Conservation (phyloP, 2,113 vertebrate species). For the Xerus inauris region DNA sequence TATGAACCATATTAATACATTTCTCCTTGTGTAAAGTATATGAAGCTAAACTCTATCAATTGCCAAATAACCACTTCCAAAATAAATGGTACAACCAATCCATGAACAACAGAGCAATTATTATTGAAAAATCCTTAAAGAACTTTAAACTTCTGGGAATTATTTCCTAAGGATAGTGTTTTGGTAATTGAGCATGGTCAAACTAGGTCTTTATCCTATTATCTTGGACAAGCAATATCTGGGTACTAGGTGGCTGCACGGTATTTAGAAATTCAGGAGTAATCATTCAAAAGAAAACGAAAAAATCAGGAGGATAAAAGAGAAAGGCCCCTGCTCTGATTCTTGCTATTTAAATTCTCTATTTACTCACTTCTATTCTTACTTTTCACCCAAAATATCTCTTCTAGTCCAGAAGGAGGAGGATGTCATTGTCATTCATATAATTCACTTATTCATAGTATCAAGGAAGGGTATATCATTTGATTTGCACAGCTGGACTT, state of each 20-base stretch:
- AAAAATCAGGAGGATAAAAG: neutral
- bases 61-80: neutral
- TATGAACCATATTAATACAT: neutral
- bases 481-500: neutral
- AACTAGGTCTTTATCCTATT: neutral
- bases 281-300: neutral
- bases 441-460: neutral
- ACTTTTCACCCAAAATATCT: neutral
- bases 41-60: neutral
- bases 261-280: neutral
- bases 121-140: neutral
- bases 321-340: neutral
- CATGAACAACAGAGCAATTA: neutral
- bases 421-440: neutral
- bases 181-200: neutral
- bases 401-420: neutral
- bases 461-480: neutral
- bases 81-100: neutral
- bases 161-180: neutral
- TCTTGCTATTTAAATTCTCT: neutral
- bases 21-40: neutral
- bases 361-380: neutral
- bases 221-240: neutral
- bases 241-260: fast-evolving
- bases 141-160: neutral